These are phyloP conservation scores for Lasioglossum albipes DNA, from an alignment of 1,140 invertebrate genomes.

Conservation along the genomic window DNA sequence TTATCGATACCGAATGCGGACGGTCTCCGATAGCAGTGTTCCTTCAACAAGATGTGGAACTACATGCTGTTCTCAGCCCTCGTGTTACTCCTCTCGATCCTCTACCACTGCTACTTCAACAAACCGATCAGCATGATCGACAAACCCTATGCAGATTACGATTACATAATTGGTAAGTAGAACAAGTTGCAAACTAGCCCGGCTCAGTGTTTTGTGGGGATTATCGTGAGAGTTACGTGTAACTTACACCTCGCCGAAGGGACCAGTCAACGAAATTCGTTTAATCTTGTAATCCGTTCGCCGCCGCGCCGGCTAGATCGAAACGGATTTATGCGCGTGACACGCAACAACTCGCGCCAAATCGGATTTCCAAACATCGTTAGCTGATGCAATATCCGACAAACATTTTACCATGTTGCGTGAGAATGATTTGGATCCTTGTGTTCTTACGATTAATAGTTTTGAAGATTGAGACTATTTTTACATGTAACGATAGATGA, in stretches of 20 bases:
- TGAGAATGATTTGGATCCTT: neutral
- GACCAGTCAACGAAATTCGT: neutral
- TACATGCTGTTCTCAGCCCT: conserved; percentile 68
- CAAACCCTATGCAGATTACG: conserved; percentile 69
- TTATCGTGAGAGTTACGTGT: neutral
- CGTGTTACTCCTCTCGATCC: conserved; percentile 66
- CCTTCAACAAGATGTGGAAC: conserved; percentile 69
- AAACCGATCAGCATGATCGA: conserved; percentile 71
- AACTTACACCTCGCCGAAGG: neutral
- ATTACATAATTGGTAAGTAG: conserved; percentile 75
- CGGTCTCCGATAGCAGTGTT: conserved; percentile 8
- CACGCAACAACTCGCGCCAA: neutral
- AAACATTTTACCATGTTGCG: neutral
- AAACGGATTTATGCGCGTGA: neutral
- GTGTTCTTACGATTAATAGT: too few species aligned
- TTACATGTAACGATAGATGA: too few species aligned
- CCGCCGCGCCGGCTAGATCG: neutral
- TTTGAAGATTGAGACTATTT: too few species aligned
- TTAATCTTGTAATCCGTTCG: neutral
- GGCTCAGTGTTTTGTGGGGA: neutral
- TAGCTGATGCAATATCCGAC: neutral
- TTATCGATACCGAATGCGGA: conserved; percentile 28
- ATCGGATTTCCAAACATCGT: conserved; percentile 36
- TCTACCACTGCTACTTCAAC: conserved; percentile 69
- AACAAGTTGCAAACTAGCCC: neutral